A percentile compares a stretch with the other conserved stretches of the same genome.
Conservation (phyloP, 2,113 vertebrate genomes). For the Syngnathus typhle region DNA sequence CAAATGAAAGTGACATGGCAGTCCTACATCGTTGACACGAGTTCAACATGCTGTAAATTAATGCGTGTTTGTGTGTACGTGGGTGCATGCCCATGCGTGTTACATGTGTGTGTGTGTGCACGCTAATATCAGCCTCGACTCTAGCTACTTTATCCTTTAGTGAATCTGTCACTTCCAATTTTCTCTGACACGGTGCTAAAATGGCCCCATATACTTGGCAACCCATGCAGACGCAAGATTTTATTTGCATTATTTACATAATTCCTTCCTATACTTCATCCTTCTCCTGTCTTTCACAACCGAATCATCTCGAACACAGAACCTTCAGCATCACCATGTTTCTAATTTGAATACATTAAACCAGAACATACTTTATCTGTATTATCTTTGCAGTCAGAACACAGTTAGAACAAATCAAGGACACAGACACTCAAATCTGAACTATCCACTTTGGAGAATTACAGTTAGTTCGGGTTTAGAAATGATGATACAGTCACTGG, state of each 20-base stretch:
- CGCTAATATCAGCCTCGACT: conserved; percentile 72
- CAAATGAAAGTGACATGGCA: conserved; percentile 67
- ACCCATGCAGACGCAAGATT: neutral
- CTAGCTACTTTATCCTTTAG: conserved; percentile 76
- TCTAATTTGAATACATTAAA: neutral
- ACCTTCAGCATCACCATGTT: neutral
- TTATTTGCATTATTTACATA: neutral
- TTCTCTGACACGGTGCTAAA: conserved; percentile 75
- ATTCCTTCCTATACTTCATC: neutral
- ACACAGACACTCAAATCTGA: no score
- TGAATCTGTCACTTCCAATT: conserved; percentile 87
- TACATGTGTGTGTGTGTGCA: conserved; percentile 42
- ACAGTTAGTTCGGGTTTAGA: no score
- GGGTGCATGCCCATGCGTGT: conserved; percentile 25
- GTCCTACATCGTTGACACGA: conserved; percentile 44
- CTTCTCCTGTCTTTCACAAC: neutral
- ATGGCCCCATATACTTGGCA: conserved; percentile 28
- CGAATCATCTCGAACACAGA: neutral
- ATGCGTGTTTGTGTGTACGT: conserved; percentile 8
- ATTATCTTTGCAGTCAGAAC: no score
- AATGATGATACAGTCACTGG: no score
- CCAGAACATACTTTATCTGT: no score
- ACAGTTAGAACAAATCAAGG: no score
- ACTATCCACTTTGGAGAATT: no score
- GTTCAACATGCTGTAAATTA: conserved; percentile 51